Percentiles rank a stretch among this genome's conserved stretches.
Conservation (phyloP, 2,113 vertebrate genomes). For the Mus musculus region GRCm39 chr14:109617001-109617500, state of each 20-base stretch:
- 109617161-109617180: background rate
- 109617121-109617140: background rate
- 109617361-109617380: background rate
- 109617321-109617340: background rate
- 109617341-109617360: background rate
- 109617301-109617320: background rate
- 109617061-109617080: background rate
- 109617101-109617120: background rate
- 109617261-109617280: background rate
- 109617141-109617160: background rate
- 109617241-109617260: background rate
- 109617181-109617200: background rate
- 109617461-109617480: conserved; percentile 1
- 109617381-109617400: background rate
- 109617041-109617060: background rate
- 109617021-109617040: background rate
- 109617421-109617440: too few relatives aligned
- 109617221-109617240: background rate
- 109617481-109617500: background rate
- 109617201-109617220: background rate
- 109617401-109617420: background rate
- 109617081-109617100: background rate
- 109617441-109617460: background rate
- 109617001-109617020: background rate
- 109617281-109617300: background rate